Percentiles rank a stretch among this genome's conserved stretches.
Conservation (phyloP, 1,140 invertebrate species). For the Metopolophium dirhodum region DNA sequence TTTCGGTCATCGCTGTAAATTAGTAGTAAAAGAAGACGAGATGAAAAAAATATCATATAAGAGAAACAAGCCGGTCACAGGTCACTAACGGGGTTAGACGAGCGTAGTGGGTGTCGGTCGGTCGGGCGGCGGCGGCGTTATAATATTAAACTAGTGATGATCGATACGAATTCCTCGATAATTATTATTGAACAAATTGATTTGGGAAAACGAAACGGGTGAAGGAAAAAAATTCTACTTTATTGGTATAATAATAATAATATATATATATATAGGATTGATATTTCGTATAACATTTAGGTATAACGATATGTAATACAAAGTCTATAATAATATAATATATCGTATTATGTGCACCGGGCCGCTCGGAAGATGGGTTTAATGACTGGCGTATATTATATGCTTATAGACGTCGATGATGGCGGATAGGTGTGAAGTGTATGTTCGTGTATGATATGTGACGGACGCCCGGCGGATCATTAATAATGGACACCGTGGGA, state of each 20-base stretch:
- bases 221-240: not conserved
- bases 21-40: not conserved
- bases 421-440: conserved; percentile 41
- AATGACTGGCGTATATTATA: conserved; percentile 45
- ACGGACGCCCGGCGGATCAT: conserved; percentile 39
- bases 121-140: not conserved
- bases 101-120: conserved; percentile 28
- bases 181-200: conserved; percentile 54
- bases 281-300: not conserved
- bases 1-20: not conserved
- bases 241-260: not conserved
- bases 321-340: not conserved
- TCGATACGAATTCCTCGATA: conserved; percentile 48
- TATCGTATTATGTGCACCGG: not conserved
- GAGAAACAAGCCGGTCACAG: conserved; percentile 32
- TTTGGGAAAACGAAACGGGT: conserved; percentile 11
- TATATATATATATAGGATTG: not conserved
- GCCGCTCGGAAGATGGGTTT: conserved; percentile 32
- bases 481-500: conserved; percentile 57
- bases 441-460: conserved; percentile 12
- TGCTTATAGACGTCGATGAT: not conserved
- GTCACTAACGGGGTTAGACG: conserved; percentile 2
- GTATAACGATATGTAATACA: not conserved
- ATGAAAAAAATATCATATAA: not conserved
- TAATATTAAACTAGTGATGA: conserved; percentile 2